Percentiles rank a stretch among this genome's conserved stretches.
Conservation (phyloP, 2,113 vertebrate genomes). For the Psophia crepitans region DNA sequence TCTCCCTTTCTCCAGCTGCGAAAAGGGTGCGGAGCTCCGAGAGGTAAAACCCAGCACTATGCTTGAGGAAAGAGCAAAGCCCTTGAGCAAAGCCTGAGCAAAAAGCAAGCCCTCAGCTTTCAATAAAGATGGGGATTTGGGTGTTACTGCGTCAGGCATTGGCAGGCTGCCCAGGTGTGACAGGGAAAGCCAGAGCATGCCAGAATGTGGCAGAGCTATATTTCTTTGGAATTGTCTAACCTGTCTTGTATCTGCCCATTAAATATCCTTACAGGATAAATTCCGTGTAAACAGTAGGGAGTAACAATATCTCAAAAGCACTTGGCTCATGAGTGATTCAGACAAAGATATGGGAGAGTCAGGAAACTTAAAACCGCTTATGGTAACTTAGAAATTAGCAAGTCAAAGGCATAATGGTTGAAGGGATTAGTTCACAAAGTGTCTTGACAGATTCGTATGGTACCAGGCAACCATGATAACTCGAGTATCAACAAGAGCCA, state of each 20-base stretch:
- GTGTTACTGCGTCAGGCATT: background rate
- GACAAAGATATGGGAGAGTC: background rate
- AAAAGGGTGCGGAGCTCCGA: background rate
- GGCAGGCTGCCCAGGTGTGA: background rate
- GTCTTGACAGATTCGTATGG: background rate
- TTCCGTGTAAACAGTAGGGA: background rate
- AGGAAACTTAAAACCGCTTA: background rate
- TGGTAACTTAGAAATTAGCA: background rate
- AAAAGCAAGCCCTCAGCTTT: background rate
- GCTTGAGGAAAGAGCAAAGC: background rate
- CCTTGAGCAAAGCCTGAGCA: background rate
- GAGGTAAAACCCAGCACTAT: background rate
- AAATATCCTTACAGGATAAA: background rate
- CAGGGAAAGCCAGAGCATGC: background rate
- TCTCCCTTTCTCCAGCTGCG: too few species aligned
- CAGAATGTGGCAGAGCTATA: background rate
- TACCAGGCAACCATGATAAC: background rate
- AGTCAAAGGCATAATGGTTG: slow-evolving; percentile 1
- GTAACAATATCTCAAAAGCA: slow-evolving; percentile 9
- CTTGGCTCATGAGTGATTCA: slow-evolving; percentile 31
- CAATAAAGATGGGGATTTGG: background rate
- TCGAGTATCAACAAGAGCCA: background rate
- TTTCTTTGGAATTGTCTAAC: background rate
- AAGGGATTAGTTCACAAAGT: slow-evolving; percentile 18
- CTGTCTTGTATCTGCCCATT: background rate